These are phyloP conservation scores for Zapus hudsonius DNA, from an alignment of 2,113 vertebrate species.

Conservation along the genomic window DNA sequence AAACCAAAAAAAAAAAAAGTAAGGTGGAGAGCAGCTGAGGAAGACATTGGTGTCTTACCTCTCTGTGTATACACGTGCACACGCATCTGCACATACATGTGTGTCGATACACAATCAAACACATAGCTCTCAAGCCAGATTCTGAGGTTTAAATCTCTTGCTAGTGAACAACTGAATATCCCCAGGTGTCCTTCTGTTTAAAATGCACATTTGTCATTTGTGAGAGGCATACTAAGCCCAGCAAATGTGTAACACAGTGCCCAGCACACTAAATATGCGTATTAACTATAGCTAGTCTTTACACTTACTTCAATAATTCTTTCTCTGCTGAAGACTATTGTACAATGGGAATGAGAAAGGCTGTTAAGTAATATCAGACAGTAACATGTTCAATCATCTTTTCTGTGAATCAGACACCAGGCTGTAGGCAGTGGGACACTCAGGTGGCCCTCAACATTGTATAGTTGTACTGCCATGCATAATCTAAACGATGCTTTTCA, in stretches of 20 bases:
- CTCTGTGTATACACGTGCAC: too few species aligned
- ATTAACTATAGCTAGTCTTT: not conserved
- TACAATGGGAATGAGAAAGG: not conserved
- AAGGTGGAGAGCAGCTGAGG: too few species aligned
- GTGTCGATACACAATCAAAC: too few species aligned
- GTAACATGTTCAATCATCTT: not conserved
- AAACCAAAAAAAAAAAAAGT: too few species aligned
- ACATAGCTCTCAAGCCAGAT: too few species aligned
- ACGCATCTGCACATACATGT: too few species aligned
- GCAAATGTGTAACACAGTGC: not conserved
- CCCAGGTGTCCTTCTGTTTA: not conserved
- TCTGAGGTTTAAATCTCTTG: too few species aligned
- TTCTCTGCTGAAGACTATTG: not conserved
- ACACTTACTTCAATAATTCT: not conserved
- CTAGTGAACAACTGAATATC: too few species aligned
- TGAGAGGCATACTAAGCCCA: not conserved
- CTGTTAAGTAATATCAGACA: not conserved
- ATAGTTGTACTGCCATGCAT: not conserved
- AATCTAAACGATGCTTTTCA: not conserved
- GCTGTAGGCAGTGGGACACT: not conserved
- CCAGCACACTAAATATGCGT: not conserved
- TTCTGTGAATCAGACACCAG: not conserved
- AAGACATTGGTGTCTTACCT: too few species aligned
- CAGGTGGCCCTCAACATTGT: not conserved
- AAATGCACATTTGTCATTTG: conserved; percentile 5